phyloP scores from a whole-genome alignment of 2,797 vertebrate species.

The Gambelia wislizenii region DNA sequence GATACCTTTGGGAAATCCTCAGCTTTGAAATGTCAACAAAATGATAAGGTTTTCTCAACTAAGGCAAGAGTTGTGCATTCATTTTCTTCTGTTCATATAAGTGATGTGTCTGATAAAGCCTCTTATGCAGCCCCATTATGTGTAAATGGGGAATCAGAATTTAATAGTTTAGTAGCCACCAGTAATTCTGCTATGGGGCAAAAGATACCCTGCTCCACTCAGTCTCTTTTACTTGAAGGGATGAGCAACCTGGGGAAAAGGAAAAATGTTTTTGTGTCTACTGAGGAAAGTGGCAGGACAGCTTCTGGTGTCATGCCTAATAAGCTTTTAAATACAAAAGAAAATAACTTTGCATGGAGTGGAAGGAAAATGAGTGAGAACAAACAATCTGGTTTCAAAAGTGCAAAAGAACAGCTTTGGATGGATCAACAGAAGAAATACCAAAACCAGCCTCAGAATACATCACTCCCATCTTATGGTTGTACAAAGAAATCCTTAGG shows the following conservation, averaged over 20 bases:
- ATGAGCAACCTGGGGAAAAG: constrained; percentile 81
- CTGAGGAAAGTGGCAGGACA: constrained; percentile 64
- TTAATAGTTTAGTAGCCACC: not conserved
- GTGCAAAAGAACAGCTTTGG: constrained; percentile 71
- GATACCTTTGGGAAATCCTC: constrained; percentile 28
- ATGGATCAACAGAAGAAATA: constrained; percentile 88
- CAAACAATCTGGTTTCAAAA: constrained; percentile 35
- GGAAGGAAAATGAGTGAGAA: constrained; percentile 72
- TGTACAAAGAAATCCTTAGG: constrained; percentile 91
- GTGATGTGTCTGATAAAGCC: constrained; percentile 27
- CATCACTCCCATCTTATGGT: constrained; percentile 68
- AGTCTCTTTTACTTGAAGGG: constrained; percentile 69
- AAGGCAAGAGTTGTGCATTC: not conserved
- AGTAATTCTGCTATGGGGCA: constrained; percentile 51
- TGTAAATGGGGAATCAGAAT: constrained; percentile 63
- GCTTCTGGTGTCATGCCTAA: constrained; percentile 49
- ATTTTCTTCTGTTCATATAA: not conserved
- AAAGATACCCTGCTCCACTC: constrained; percentile 62
- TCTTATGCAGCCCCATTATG: constrained; percentile 74
- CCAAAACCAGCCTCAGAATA: constrained; percentile 79
- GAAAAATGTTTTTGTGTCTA: constrained; percentile 71
- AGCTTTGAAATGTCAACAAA: constrained; percentile 45
- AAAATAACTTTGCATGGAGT: constrained; percentile 34
- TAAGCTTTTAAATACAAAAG: constrained; percentile 53
- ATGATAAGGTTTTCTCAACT: not conserved